Base-by-base conservation (phyloP, 2,113 vertebrate genomes). In the Aldabrachelys gigantea region DNA sequence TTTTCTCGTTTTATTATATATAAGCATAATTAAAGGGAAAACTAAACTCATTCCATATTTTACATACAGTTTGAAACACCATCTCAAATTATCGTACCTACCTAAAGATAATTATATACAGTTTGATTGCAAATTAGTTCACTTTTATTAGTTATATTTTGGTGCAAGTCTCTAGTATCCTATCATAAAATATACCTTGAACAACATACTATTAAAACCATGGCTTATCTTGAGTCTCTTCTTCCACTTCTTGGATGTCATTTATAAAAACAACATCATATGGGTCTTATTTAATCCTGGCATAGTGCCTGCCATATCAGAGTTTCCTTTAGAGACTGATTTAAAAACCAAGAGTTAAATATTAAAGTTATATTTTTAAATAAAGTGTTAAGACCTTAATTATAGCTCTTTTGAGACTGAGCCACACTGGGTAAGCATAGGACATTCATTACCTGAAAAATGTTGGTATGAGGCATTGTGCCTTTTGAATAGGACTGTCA, bases 1-100 rank as follows among this genome's bases (percentile, higher is more conserved):
- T 82, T 87, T 65, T 85, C 29, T 93, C 8, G 10, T 53, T 93
- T 87, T 89, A 95, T 95, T 95, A 95, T 52, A 52, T 50, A 92
- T 2, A 1, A 53, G 31, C 9, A 65, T 57, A 88, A 93, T 47
- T 81, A 24, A 75, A 92, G 85, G 49, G 12, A 2, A 88, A 83
- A 95, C 78, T 62, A 80, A 97, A n/a, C 49, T 44, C 31, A 85
- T 53, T 6, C n/a, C n/a, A 31, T 38, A n/a, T 87, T 89, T 88
- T 87, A 53, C 44, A 84, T 27, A 41, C 29, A 91, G n/a, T 82
- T 89, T 89, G 57, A 96, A 96, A 97, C 75, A 8, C 22, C 16
- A 6, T 29, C 50, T 92, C 59, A 80, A 31, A 89, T 57, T 81
- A 86, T 17, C 22, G 3, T 93, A 93, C 56, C 52, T 75, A 91